Base-by-base conservation (phyloP, 2,113 vertebrate species). In the Ochotona curzoniae region DNA sequence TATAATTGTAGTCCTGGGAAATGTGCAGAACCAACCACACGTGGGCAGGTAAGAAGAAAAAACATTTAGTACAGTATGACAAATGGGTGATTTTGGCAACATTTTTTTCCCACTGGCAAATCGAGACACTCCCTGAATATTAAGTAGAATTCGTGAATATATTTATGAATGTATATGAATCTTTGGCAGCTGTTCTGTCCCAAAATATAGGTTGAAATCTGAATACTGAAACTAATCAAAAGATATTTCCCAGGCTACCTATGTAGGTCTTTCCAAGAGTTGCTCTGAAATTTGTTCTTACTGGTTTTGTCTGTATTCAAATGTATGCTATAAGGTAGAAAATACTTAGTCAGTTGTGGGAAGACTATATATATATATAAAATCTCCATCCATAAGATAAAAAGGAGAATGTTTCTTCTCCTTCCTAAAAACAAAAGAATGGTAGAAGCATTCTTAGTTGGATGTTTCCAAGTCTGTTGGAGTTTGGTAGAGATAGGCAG, bases 61-160 rank as follows among this genome's bases (percentile, higher is more conserved):
- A 23, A 66, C 28, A 35, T 8, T n/a, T 14, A 84, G 26, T 26
- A 2, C 4, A 49, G 76, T 26, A 7, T 23, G 23, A 57, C 57
- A 44, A 87, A 91, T 44, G 6, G 23, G 1, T 67, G 15, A 32
- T 66, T 82, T 84, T 78, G 11, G 67, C 38, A 44, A 81, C 47
- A 67, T 44, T 79, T 8, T 70, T 88, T 83, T 66, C 87, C 76
- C 64, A 87, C 32, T 93, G 60, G 67, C 71, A 92, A 83, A 93
- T 84, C 69, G 84, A 95, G 67, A 63, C 35, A 87, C 44, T 13
- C 26, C 81, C 8, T 82, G 73, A 89, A 92, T 84, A 67, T 70
- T 84, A 87, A 87, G n/a, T n/a, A 54, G 25, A 57, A 71, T 38
- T 91, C 80, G 63, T 87, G 57, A 71, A 81, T 93, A n/a, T 67